Conservation (phyloP, 1,140 invertebrate genomes). For the Drosophila sproati region DNA sequence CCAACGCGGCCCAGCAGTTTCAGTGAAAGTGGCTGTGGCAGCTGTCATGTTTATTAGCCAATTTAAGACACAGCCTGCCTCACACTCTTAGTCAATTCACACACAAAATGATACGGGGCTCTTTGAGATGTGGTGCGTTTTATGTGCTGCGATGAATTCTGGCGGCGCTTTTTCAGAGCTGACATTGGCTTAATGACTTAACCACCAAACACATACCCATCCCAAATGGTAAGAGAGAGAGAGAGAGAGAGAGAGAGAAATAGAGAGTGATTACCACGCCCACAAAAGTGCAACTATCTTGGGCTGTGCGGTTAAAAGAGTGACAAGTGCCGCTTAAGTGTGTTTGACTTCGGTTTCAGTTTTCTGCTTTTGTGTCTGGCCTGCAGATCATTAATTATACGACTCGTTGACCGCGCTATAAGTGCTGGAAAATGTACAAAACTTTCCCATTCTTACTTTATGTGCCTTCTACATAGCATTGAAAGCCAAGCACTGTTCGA, state of each 20-base stretch:
- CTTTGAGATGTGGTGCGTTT: slow-evolving; percentile 68
- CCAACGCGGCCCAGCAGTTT: slow-evolving; percentile 12
- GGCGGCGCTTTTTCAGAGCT: slow-evolving; percentile 68
- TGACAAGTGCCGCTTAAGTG: slow-evolving; percentile 63
- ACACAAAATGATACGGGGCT: slow-evolving; percentile 21
- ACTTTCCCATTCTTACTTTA: slow-evolving; percentile 63
- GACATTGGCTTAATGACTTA: slow-evolving; percentile 73
- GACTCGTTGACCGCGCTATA: slow-evolving; percentile 79
- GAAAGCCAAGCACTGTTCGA: background rate
- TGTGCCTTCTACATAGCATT: background rate
- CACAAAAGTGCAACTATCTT: slow-evolving; percentile 72
- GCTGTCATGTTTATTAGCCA: slow-evolving; percentile 80
- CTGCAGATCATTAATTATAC: slow-evolving; percentile 75
- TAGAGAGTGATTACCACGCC: slow-evolving; percentile 29
- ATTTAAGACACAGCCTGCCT: slow-evolving; percentile 74
- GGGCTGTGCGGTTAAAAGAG: slow-evolving; percentile 41
- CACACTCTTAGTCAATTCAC: slow-evolving; percentile 15
- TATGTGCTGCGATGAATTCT: slow-evolving; percentile 81
- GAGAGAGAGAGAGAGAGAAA: background rate
- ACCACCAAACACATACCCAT: slow-evolving; percentile 29
- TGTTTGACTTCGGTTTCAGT: slow-evolving; percentile 76
- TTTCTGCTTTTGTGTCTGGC: slow-evolving; percentile 45
- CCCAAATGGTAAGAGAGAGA: background rate
- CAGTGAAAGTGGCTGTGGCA: slow-evolving; percentile 31
- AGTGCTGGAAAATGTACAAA: slow-evolving; percentile 73